Evolutionary conservation across 2,113 vertebrate genomes (phyloP).

Genomic region (Pampusana beccarii): DNA sequence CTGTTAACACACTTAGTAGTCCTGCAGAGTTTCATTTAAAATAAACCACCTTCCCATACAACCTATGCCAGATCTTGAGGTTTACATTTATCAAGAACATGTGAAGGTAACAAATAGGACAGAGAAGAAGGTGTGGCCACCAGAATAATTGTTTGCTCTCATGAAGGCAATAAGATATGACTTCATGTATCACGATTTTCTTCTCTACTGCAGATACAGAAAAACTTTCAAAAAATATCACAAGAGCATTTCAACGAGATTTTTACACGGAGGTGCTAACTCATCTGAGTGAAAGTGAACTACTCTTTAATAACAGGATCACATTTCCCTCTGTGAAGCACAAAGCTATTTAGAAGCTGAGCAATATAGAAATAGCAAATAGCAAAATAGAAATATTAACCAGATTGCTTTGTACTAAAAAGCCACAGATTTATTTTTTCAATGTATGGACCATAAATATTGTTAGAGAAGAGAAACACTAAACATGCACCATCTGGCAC

Average conservation of each 20-base stretch:
- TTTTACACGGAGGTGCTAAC: background rate
- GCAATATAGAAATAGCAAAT: too few species aligned
- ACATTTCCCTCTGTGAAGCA: background rate
- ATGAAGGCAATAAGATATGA: background rate
- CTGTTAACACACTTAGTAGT: background rate
- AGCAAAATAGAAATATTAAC: slow-evolving; percentile 31
- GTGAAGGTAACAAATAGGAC: background rate
- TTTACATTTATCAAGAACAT: background rate
- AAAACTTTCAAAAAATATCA: background rate
- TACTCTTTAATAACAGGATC: background rate
- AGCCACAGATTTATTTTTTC: background rate
- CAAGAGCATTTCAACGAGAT: rapidly evolving
- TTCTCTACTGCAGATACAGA: background rate
- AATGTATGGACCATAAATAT: slow-evolving; percentile 1
- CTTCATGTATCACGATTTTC: background rate
- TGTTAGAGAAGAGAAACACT: background rate
- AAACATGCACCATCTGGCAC: background rate
- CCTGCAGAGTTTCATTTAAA: background rate
- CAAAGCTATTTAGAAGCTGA: background rate
- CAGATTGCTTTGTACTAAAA: background rate
- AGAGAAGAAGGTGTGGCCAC: background rate
- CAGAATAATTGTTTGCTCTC: background rate
- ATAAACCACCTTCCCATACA: background rate
- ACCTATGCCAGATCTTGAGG: background rate
- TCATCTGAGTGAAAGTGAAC: background rate